Conservation (phyloP, 2,888 invertebrate genomes). For the Nasonovia ribisnigri region DNA sequence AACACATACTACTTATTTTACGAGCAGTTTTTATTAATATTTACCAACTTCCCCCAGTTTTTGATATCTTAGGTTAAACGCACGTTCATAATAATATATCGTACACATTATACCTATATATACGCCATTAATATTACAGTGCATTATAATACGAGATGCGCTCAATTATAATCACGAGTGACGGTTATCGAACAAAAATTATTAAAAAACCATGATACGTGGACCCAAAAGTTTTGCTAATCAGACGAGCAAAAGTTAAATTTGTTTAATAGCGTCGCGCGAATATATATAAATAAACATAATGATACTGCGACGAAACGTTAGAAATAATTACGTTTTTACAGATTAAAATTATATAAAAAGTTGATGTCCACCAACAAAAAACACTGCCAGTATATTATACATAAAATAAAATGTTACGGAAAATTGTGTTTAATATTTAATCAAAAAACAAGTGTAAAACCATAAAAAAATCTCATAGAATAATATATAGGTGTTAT, state of each 20-base stretch:
- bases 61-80: background rate
- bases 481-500: constrained; percentile 30
- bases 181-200: constrained; percentile 6
- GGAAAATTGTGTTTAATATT: constrained; percentile 47
- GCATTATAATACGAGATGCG: background rate
- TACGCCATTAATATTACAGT: background rate
- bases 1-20: background rate
- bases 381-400: background rate
- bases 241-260: constrained; percentile 37
- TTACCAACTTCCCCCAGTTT: background rate
- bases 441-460: constrained; percentile 50
- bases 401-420: background rate
- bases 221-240: background rate
- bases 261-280: constrained; percentile 12
- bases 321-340: background rate
- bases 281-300: background rate
- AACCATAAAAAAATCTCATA: constrained; percentile 29
- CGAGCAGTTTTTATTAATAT: background rate
- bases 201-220: constrained; percentile 14
- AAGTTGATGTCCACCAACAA: background rate
- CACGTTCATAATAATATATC: background rate
- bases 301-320: background rate
- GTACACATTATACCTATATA: background rate
- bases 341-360: constrained; percentile 25
- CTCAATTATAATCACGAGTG: constrained; percentile 16